Conservation (phyloP, 2,797 vertebrate genomes). For the Myotis planiceps region DNA sequence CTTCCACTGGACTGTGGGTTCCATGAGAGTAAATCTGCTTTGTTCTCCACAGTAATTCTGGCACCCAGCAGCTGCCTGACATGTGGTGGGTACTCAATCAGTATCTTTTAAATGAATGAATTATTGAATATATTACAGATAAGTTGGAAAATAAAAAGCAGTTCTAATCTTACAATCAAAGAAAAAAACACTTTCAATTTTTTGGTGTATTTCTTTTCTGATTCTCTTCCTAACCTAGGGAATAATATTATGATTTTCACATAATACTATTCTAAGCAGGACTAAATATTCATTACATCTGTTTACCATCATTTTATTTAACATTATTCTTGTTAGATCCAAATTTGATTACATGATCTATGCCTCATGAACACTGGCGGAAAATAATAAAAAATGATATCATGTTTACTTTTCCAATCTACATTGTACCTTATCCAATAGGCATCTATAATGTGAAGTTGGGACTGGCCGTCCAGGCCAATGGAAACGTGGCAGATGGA, state of each 20-base stretch:
- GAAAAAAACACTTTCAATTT: neutral
- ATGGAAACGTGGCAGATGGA: neutral
- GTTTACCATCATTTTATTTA: slow-evolving; percentile 28
- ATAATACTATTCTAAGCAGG: neutral
- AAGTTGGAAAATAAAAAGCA: neutral
- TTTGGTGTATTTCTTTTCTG: neutral
- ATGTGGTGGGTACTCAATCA: neutral
- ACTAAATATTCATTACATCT: neutral
- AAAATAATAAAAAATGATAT: neutral
- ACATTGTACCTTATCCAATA: neutral
- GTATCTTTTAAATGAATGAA: neutral
- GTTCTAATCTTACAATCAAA: neutral
- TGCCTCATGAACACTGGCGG: neutral
- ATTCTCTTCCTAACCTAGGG: neutral
- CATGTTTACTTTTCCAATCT: neutral
- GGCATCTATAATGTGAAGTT: neutral
- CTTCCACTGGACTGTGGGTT: neutral
- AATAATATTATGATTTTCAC: neutral
- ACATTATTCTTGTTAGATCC: neutral
- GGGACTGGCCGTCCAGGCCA: neutral
- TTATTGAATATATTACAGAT: neutral
- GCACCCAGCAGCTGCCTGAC: neutral
- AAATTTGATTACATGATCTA: neutral
- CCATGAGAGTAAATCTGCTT: neutral
- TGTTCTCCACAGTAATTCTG: neutral